Conservation (phyloP, 1,140 invertebrate species). For the Hetaerina americana region DNA sequence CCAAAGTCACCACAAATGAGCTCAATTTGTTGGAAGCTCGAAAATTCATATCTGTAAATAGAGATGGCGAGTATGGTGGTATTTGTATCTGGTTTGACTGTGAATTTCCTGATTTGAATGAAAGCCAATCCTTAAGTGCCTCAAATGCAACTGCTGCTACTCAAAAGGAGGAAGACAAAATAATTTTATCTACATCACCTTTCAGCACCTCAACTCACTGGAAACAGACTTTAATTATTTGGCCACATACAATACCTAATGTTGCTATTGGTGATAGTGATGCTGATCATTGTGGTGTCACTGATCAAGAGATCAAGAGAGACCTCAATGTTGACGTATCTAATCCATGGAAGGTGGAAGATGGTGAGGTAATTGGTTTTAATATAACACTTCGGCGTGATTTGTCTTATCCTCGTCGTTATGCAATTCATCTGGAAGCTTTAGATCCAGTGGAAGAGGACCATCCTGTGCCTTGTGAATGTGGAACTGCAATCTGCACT, state of each 20-base stretch:
- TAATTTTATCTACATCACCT: slow-evolving; percentile 59
- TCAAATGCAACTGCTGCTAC: slow-evolving; percentile 8
- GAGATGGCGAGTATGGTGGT: slow-evolving; percentile 53
- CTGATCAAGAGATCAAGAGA: too few species aligned
- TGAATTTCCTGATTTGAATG: slow-evolving; percentile 21
- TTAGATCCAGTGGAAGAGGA: slow-evolving; percentile 52
- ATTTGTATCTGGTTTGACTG: slow-evolving; percentile 39
- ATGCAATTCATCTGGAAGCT: slow-evolving; percentile 52
- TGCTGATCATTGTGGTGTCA: background rate
- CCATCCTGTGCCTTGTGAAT: slow-evolving; percentile 63
- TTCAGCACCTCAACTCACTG: slow-evolving; percentile 74
- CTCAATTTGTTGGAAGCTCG: slow-evolving; percentile 23
- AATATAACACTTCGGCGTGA: slow-evolving; percentile 43
- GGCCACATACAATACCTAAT: slow-evolving; percentile 15
- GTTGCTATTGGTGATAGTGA: background rate
- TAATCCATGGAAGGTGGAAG: slow-evolving; percentile 21
- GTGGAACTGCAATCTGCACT: slow-evolving; percentile 64
- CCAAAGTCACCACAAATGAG: slow-evolving; percentile 20
- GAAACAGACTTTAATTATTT: slow-evolving; percentile 82
- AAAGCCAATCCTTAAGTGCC: slow-evolving; percentile 6
- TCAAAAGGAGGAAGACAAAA: too few species aligned
- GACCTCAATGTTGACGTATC: too few species aligned
- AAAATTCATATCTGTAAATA: slow-evolving; percentile 30
- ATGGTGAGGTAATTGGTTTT: slow-evolving; percentile 51
- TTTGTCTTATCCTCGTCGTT: slow-evolving; percentile 35